phyloP scores from a whole-genome alignment of 2,113 vertebrate species.

The Rhodinocichla rosea region DNA sequence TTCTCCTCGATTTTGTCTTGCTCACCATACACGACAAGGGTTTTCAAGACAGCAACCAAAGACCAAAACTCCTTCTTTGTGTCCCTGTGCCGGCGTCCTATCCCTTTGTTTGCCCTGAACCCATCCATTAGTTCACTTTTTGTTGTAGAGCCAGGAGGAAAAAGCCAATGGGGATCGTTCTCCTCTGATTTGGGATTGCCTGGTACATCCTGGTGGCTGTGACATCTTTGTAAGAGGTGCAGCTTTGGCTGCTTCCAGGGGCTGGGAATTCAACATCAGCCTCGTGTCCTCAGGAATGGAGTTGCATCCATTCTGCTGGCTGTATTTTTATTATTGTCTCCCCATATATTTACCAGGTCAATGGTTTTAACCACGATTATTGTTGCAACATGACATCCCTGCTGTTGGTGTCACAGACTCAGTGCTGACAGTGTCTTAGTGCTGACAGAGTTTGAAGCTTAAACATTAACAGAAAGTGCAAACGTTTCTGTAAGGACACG shows the following conservation, averaged over 20 bases:
- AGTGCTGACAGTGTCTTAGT: background rate
- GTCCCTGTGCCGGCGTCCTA: rapidly evolving
- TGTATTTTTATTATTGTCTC: background rate
- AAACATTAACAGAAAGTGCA: background rate
- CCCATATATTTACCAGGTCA: background rate
- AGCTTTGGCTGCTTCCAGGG: background rate
- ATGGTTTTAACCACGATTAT: background rate
- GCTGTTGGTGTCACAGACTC: background rate
- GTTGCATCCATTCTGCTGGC: background rate
- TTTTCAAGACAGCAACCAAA: background rate
- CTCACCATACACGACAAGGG: background rate
- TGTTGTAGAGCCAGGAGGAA: no score
- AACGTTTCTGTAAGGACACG: rapidly evolving
- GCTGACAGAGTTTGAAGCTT: background rate
- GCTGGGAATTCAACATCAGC: background rate
- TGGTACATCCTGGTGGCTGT: background rate
- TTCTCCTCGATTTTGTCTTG: background rate
- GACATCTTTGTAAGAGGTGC: rapidly evolving
- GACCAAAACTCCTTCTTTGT: background rate
- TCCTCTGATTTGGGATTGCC: background rate
- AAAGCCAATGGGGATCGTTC: background rate
- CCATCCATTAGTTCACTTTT: background rate
- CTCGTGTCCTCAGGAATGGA: background rate
- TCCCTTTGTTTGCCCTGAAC: background rate
- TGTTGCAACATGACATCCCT: background rate